Base-by-base conservation (phyloP, 2,888 invertebrate species). In the Dendrolimus houi region DNA sequence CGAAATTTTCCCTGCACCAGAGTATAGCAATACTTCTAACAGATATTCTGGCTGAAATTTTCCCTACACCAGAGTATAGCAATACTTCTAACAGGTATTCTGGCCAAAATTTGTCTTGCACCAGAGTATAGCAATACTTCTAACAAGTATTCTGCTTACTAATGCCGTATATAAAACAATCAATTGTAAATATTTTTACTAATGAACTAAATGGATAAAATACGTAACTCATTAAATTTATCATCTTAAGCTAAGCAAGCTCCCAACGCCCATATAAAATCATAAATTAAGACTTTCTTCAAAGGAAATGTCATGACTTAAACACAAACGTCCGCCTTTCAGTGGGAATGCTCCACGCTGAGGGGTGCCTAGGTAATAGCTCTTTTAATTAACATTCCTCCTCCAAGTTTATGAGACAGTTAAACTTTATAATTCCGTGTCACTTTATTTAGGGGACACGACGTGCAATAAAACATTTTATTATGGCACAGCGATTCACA, bases 331-430 rank as follows among this genome's bases (percentile, higher is more conserved):
- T 47, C 47, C 47, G 47, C 47, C 47, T 47, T 47, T 47, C 47
- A 47, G 47, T 47, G 47, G 47, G 12, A 47, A 47, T 3, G 47
- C 47, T 29, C 29, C 47, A 47, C 12, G 47, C 9, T 47, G 47
- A 47, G 47, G 47, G 47, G 47, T 47, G 55, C 42, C 52, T 42
- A 61, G 59, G 56, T 65, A 57, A 56, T 59, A 52, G 57, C 60
- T 57, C 60, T 54, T 61, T 59, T 65, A 69, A 69, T 68, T 69
- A 64, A 64, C 60, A 62, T 61, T 64, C 57, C 60, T 62, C 59
- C 61, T 60, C 55, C 54, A 56, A 64, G 57, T 68, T 68, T 66
- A 66, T 62, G 61, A 54, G 57, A 60, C 55, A 58, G 60, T 68
- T 40, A 56, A 53, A 52, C 41, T 60, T 61, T 57, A 68, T 59